Evolutionary conservation across 64 coral and sea anemone genomes (phyloP).

Genomic region (Catalaphyllia jardinei): DNA sequence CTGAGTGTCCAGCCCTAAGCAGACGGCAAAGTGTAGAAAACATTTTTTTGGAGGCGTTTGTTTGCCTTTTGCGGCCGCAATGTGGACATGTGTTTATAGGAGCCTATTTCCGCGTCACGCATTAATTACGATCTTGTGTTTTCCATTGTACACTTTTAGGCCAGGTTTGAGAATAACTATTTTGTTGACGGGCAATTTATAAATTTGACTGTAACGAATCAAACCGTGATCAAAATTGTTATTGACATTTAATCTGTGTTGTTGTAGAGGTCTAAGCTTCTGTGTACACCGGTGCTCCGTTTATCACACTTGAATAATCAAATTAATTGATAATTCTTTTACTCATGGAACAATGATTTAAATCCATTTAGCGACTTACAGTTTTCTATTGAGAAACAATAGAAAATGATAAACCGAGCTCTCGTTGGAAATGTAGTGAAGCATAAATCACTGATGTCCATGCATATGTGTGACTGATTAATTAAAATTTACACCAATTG

Average conservation of each 20-base stretch:
- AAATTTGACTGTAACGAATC: too few relatives aligned
- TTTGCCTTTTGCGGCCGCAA: conserved; percentile 4
- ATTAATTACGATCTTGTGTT: not conserved
- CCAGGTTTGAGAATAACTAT: not conserved
- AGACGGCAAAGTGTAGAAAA: not conserved
- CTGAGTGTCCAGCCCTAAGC: not conserved
- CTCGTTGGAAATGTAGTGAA: too few relatives aligned
- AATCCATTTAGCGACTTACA: not conserved
- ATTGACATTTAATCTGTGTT: too few relatives aligned
- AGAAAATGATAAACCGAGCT: too few relatives aligned
- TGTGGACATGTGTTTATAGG: not conserved
- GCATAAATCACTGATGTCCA: too few relatives aligned
- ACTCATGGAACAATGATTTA: not conserved
- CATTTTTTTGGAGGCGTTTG: not conserved
- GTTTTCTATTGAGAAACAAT: not conserved
- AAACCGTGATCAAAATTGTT: too few relatives aligned
- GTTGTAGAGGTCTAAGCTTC: too few relatives aligned
- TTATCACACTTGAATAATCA: not conserved
- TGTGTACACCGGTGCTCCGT: too few relatives aligned
- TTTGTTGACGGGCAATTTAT: too few relatives aligned
- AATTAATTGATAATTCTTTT: not conserved
- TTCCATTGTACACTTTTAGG: not conserved
- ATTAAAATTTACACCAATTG: too few relatives aligned
- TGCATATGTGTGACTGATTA: too few relatives aligned
- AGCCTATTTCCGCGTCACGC: conserved; percentile 6